Evolutionary conservation across 2,888 invertebrate species (phyloP).

Genomic region (Galerucella calmariensis): DNA sequence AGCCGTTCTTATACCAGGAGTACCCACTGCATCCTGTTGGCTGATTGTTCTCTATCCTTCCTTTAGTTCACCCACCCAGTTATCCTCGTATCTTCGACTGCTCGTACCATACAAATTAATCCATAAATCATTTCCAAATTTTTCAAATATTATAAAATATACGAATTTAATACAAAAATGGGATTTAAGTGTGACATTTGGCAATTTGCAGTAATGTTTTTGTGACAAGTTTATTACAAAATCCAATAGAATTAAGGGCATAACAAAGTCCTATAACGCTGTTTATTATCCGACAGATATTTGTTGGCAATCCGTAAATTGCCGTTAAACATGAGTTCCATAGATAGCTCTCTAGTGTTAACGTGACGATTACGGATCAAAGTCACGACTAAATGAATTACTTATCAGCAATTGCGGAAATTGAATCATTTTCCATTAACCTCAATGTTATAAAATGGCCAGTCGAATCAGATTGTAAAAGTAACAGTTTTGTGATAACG

Average conservation of each 20-base stretch:
- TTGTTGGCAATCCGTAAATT: constrained; percentile 25
- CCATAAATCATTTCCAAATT: no score
- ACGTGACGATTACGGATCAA: constrained; percentile 19
- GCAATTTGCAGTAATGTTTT: neutral
- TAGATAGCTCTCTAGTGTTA: constrained; percentile 17
- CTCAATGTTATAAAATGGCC: neutral
- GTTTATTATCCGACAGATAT: constrained; percentile 29
- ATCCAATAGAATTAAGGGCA: neutral
- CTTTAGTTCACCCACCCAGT: no score
- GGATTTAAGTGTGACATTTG: no score
- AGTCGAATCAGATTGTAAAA: neutral
- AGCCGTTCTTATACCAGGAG: no score
- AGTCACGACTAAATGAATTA: constrained; percentile 16
- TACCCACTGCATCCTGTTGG: no score
- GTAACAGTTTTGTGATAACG: constrained; percentile 1
- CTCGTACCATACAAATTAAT: no score
- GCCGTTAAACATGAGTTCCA: constrained; percentile 24
- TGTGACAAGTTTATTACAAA: constrained; percentile 9
- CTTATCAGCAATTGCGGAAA: constrained; percentile 2
- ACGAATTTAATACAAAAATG: no score
- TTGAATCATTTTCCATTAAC: constrained; percentile 10
- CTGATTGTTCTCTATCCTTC: no score
- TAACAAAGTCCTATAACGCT: constrained; percentile 13
- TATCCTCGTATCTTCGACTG: no score
- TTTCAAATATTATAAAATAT: no score